Conservation (phyloP, 2,888 invertebrate species). For the Orthosia gothica region DNA sequence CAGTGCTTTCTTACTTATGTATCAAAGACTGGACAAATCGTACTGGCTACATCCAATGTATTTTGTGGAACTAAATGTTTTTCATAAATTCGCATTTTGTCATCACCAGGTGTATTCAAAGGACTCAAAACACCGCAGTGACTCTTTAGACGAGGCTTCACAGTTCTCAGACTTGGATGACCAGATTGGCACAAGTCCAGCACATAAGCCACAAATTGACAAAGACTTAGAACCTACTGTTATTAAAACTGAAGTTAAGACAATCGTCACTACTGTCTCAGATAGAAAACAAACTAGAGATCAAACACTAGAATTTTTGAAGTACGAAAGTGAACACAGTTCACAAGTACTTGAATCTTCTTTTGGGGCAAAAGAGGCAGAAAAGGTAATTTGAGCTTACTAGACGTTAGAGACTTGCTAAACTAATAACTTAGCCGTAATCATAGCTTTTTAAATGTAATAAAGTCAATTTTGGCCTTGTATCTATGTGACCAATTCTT, state of each 20-base stretch:
- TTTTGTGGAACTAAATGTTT: not conserved
- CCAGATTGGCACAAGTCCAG: conserved; percentile 86
- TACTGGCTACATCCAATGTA: not conserved
- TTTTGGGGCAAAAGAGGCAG: conserved; percentile 72
- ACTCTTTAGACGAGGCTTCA: conserved; percentile 89
- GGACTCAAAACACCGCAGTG: conserved; percentile 89
- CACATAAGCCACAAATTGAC: conserved; percentile 77
- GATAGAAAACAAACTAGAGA: conserved; percentile 72
- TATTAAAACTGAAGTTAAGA: conserved; percentile 72
- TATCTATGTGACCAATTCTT: not conserved
- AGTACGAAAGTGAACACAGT: conserved; percentile 84
- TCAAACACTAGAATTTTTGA: conserved; percentile 84
- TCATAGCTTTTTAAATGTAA: conserved; percentile 4
- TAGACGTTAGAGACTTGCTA: conserved; percentile 24
- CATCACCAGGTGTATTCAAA: conserved; percentile 84
- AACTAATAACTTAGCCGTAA: not conserved
- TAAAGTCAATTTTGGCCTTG: not conserved
- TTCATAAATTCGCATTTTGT: conserved; percentile 18
- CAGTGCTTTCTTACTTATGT: not conserved
- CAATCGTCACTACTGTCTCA: conserved; percentile 62
- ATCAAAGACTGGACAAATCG: not conserved
- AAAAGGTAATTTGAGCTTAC: conserved; percentile 77
- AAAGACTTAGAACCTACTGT: conserved; percentile 71
- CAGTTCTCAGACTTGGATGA: conserved; percentile 90
- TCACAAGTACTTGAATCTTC: conserved; percentile 76